These are phyloP conservation scores for Ophraella communa DNA, from an alignment of 2,888 invertebrate genomes.

Conservation along the genomic window DNA sequence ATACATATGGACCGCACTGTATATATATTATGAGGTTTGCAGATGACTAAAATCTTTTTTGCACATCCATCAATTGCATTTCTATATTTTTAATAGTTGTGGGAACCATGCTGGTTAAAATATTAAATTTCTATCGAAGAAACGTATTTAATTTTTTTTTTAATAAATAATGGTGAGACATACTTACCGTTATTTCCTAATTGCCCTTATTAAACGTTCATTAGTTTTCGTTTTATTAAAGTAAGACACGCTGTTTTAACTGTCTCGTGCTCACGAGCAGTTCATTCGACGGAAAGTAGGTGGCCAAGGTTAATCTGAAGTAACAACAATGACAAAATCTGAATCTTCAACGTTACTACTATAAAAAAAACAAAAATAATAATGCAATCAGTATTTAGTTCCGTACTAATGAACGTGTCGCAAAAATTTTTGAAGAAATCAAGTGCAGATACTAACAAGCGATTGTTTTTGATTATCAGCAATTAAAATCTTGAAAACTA, in stretches of 20 bases:
- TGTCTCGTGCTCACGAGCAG: not conserved
- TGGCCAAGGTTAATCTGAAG: conserved; percentile 10
- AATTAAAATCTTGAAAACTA: not conserved
- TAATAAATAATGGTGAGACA: too few relatives aligned
- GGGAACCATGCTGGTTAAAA: too few relatives aligned
- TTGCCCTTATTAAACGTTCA: not conserved
- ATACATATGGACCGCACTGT: too few relatives aligned
- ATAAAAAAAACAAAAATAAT: not conserved
- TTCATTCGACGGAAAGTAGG: conserved; percentile 3
- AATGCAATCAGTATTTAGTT: conserved; percentile 9
- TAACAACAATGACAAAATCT: conserved; percentile 5
- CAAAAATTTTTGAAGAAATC: conserved; percentile 3
- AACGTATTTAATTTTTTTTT: too few relatives aligned
- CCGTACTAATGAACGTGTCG: conserved; percentile 11
- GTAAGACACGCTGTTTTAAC: not conserved
- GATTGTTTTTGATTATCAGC: not conserved
- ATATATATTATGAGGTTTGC: too few relatives aligned
- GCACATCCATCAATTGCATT: too few relatives aligned
- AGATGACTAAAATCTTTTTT: too few relatives aligned
- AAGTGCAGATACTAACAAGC: not conserved
- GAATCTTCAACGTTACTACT: conserved; percentile 12
- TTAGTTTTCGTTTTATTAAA: not conserved
- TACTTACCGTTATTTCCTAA: not conserved
- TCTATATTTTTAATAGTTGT: too few relatives aligned
- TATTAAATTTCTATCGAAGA: too few relatives aligned